These are phyloP conservation scores for Proteles cristata DNA, from an alignment of 2,113 vertebrate species.

Conservation along the genomic window DNA sequence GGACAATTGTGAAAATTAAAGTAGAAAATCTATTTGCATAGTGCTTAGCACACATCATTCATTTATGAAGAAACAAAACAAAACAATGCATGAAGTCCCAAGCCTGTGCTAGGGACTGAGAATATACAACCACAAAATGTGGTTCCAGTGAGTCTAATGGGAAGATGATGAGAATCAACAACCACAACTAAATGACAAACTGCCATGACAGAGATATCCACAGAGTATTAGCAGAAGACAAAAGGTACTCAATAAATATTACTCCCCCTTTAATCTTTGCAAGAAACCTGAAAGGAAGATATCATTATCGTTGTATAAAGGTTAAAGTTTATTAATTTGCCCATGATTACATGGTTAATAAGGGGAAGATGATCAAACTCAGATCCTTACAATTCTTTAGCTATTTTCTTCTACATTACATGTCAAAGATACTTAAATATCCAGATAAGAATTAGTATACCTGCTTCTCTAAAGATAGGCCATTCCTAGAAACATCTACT, in stretches of 20 bases:
- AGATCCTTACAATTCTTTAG: background rate
- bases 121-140: background rate
- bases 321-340: slow-evolving; percentile 14
- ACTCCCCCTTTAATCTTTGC: background rate
- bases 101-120: background rate
- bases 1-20: slow-evolving; percentile 15
- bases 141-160: background rate
- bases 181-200: background rate
- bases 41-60: background rate
- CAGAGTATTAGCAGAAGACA: slow-evolving; percentile 8
- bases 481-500: background rate
- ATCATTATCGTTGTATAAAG: background rate
- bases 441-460: background rate
- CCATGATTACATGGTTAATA: background rate
- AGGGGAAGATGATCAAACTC: background rate
- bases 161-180: background rate
- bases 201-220: background rate
- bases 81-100: background rate
- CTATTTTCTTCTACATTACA: background rate
- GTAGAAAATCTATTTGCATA: background rate
- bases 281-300: background rate
- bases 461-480: background rate
- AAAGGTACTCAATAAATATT: background rate
- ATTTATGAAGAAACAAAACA: slow-evolving; percentile 36
- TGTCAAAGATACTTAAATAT: background rate